Evolutionary conservation across 2,888 invertebrate species (phyloP).

Genomic region (Dioctria rufipes): DNA sequence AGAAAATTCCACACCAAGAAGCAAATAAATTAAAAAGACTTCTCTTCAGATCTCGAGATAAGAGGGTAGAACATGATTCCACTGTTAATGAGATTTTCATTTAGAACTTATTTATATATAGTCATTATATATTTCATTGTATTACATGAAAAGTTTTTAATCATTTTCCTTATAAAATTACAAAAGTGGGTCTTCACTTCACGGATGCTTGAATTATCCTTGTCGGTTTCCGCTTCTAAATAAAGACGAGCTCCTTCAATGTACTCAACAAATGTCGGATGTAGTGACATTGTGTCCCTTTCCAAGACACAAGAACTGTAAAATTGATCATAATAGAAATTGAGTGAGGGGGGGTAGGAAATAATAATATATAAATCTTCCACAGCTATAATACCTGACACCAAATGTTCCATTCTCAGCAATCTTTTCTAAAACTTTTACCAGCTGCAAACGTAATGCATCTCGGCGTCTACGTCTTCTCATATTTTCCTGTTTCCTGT

Average conservation of each 20-base stretch:
- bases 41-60: conserved; percentile 89
- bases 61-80: conserved; percentile 86
- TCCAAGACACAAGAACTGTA: conserved; percentile 86
- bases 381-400: conserved; percentile 73
- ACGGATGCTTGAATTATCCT: conserved; percentile 88
- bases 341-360: not conserved
- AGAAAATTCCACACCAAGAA: conserved; percentile 93
- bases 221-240: conserved; percentile 94
- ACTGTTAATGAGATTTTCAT: conserved; percentile 74
- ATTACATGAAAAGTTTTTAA: conserved; percentile 92
- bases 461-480: conserved; percentile 91
- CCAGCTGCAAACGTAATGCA: conserved; percentile 91
- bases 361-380: not conserved
- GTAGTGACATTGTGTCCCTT: conserved; percentile 85
- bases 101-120: not conserved
- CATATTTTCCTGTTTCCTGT: conserved; percentile 98
- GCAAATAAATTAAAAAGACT: conserved; percentile 93
- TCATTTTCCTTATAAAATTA: conserved; percentile 92
- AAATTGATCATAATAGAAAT: not conserved
- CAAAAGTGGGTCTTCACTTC: conserved; percentile 96
- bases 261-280: conserved; percentile 92
- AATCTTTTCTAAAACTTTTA: conserved; percentile 91
- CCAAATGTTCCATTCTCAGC: conserved; percentile 94
- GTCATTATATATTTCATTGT: conserved; percentile 65
- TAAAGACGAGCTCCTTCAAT: conserved; percentile 94